Base-by-base conservation (phyloP, 2,797 vertebrate genomes). In the Cyclopterus lumpus region DNA sequence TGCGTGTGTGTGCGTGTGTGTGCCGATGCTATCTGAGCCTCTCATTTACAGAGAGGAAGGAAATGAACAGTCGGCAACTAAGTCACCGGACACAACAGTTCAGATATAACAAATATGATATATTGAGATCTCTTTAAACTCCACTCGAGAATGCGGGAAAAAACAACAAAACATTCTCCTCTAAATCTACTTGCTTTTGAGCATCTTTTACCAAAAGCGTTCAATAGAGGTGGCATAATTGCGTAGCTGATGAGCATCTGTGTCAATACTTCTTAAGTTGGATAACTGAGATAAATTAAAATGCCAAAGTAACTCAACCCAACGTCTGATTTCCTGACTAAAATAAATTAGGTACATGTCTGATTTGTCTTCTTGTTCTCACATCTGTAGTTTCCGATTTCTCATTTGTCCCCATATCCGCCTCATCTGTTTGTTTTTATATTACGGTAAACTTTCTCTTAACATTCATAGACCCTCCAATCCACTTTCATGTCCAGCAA, bases 11-110 rank as follows among this genome's bases (percentile, higher is more conserved):
- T 36, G 46, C 36, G 32, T 59, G 54, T 42, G 36, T 59, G 61
- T 61, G 64, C 63, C 40, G 90, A 92, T 90, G 49, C 51, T 84
- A 91, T 93, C 88, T 81, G 40, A 49, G 72, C 49, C 73, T 78
- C 73, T 87, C 80, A 82, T 18, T 81, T 82, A 80, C 65, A 64
- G 74, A 86, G 53, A 82, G 75, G 62, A 82, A 86, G 76, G 79
- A 88, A 86, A 75, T 67, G 59, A 80, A 63, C 74, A 67, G 77
- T 64, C 63, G 68, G 48, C 44, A 46, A 11, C 61, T 59, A 63
- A 58, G 53, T 22, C 20, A 14, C 49, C 18, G 26, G 70, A 75
- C 71, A 42, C 32, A 34, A 18, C 68, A 6, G 32, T 18, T 49
- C 44, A 71, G 30, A 75, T 51, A 4, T 14, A 60, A 44, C 12